Evolutionary conservation across 2,797 vertebrate genomes (phyloP), one percentile per base, ranked within the genome.

Genomic region (Molothrus ater): DNA sequence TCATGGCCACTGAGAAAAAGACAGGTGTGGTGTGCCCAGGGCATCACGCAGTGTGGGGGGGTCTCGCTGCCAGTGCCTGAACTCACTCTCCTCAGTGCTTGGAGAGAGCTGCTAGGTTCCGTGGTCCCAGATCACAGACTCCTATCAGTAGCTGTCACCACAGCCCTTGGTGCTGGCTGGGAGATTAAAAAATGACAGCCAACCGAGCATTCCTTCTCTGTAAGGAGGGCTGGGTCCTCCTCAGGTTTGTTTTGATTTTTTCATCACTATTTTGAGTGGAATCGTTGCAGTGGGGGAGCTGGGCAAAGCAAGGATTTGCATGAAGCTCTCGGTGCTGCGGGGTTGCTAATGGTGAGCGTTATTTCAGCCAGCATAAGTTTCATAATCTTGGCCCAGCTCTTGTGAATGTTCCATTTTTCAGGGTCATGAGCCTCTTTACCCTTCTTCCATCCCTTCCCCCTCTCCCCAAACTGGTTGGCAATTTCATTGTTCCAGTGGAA

Each of bases 401-500:
- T 92, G 38, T 92, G 71, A 84, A 90, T 92, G 64, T 82, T 94
- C 74, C 69, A 16, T 80, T 94, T 91, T 76, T 92, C 93, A 51
- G 92, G 93, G 92, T 95, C 90, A 70, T 65, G n/a, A 93, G 82
- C 70, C 68, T 88, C 78, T 84, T 90, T 66, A 80, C 80, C 86
- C 76, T 82, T 81, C 63, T 92, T 81, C 80, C 70, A 88, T 42
- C 82, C 91, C 90, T 88, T 32, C 91, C 89, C 76, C 87, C 66
- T 71, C 88, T 91, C 64, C 83, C 95, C 91, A 95, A 87, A 95
- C 79, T 86, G 87, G 90, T 85, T 76, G 78, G 90, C 86, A 78
- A 87, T 96, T 94, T 90, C 92, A 93, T 95, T 96, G 90, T 96
- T 96, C 82, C 91, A 92, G 80, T 86, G 88, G 93, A 95, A 96